Percentiles rank a stretch among this genome's conserved stretches.
phyloP scores from a whole-genome alignment of 2,888 invertebrate genomes.

The Polydrusus pterygomalis region DNA sequence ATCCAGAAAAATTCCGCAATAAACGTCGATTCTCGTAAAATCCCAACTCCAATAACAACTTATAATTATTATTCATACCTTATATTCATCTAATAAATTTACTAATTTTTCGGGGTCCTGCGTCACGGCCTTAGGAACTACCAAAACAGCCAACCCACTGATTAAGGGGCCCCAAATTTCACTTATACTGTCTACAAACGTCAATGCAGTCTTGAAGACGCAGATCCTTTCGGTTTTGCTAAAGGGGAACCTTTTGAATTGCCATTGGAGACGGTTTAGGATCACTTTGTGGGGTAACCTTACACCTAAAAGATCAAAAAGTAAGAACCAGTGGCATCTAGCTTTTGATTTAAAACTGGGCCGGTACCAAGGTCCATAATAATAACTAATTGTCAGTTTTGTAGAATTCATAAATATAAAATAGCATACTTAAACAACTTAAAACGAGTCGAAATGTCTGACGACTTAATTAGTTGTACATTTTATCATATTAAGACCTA shows the following conservation, averaged over 20 bases:
- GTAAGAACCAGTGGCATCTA: too few relatives aligned
- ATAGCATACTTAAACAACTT: too few relatives aligned
- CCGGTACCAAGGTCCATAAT: too few relatives aligned
- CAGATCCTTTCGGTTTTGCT: conserved; percentile 79
- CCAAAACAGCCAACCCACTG: conserved; percentile 81
- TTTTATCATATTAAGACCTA: too few relatives aligned
- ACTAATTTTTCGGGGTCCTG: conserved; percentile 87
- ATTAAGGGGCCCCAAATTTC: conserved; percentile 92
- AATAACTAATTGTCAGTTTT: too few relatives aligned
- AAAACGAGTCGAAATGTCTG: too few relatives aligned
- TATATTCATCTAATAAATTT: conserved; percentile 79
- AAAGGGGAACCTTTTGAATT: conserved; percentile 89
- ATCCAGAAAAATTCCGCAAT: neutral
- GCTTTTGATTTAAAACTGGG: too few relatives aligned
- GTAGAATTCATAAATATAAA: too few relatives aligned
- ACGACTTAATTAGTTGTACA: too few relatives aligned
- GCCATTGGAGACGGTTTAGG: conserved; percentile 91
- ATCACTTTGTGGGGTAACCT: conserved; percentile 85
- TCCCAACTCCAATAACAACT: too few relatives aligned
- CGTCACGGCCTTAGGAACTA: conserved; percentile 83
- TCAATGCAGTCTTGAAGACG: conserved; percentile 92
- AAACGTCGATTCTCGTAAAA: too few relatives aligned
- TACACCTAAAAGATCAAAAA: conserved; percentile 81
- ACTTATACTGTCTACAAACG: conserved; percentile 92
- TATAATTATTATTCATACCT: too few relatives aligned